Base-by-base conservation (phyloP, 2,888 invertebrate genomes). In the Spilarctia lutea region DNA sequence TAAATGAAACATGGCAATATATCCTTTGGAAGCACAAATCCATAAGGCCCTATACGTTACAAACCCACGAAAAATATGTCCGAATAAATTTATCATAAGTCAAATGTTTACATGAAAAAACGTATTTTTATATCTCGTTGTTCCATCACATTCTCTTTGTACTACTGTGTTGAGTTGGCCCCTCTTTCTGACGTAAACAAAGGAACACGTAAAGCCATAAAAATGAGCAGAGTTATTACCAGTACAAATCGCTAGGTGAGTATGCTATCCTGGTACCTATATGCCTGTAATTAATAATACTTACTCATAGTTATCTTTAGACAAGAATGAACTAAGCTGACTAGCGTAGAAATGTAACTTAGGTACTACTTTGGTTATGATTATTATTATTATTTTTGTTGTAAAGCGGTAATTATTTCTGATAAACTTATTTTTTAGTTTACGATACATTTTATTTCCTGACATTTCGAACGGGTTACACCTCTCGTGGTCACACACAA, bases 131-230 rank as follows among this genome's bases (percentile, higher is more conserved):
- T 65, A 72, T 75, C 72, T 69, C 72, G 75, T 56, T 72, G 8
- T 39, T 33, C 24, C 75, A 56, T 75, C 75, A 70, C 69, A 67
- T 70, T 68, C 63, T 45, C 73, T 74, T 75, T 52, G 35, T 67
- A 75, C 42, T 67, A 74, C 65, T 33, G 45, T 48, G 73, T 45
- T 74, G 66, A 60, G 48, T 35, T 68, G 75, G 75, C 2, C 68
- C 75, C 66, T 65, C 56, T 83, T 77, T 69, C 33, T 6, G 24
- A 75, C 35, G 70, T 76, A 81, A 81, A 81, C 79, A 79, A 75
- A 77, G 45, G 35, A 27, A 63, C 66, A 33, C 56, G 52, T 68
- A n/a, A 27, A 71, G 48, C 65, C 60, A 67, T 74, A 72, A 74
- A 75, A 67, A 71, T 63, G 71, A 63, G 66, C n/a, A 20, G 18